Evolutionary conservation across 1,140 invertebrate genomes (phyloP), one percentile per base, ranked within the genome.

Genomic region (Brachionus rotundiformis): DNA sequence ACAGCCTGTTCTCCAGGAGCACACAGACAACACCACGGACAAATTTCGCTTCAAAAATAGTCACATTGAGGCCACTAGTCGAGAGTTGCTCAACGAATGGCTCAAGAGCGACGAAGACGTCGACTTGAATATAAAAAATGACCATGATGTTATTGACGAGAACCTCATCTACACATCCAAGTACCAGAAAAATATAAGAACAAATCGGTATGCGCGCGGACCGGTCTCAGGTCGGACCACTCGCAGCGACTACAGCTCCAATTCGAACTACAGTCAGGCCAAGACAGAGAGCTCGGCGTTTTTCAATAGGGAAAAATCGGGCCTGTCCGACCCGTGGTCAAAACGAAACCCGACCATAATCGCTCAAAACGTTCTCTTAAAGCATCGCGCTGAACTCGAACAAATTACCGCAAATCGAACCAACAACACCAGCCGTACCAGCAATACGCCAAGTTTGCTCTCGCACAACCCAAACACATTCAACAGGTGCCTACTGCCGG

Each of bases 291-390:
- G 41, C 29, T n/a, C 75, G n/a, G 31, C 31, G 6, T 41, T 27
- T 39, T 39, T 16, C 33, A 59, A 19, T 36, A 39, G 47, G 31
- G 76, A 79, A 19, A 79, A 63, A 59, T 59, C 47, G 59, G 19
- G 0, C 7, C 27, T 79, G 19, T 27, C n/a, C 2, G 59, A 79
- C 29, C 76, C 76, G 10, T 79, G 76, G 76, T n/a, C 44, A 10
- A 79, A 79, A 41, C 76, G 76, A 23, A 79, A 79, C 36, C 76
- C 76, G 29, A 79, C 47, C 25, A 25, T 79, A 23, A 63, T 79
- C 16, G 76, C 76, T 63, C 76, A 79, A 63, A 79, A 79, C 27
- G 76, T 79, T 59, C 19, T 79, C 11, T 11, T 79, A 23, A 79
- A 79, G 36, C 76, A 79, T 25, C 29, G 47, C 3, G 76, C 76